These are phyloP conservation scores for Fregetta grallaria DNA, from an alignment of 2,113 vertebrate species.

Conservation along the genomic window DNA sequence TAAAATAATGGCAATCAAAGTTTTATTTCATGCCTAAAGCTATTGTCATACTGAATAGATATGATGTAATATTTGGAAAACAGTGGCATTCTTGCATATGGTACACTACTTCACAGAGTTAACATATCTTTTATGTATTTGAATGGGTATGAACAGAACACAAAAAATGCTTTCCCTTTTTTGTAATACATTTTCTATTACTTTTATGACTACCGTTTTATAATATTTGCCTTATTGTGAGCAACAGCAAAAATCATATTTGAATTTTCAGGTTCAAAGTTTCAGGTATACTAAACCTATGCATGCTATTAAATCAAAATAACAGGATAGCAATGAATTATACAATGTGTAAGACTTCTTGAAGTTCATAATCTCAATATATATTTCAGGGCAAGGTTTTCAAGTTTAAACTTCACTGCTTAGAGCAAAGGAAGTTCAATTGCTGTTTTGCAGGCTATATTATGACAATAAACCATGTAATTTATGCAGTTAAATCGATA, in stretches of 20 bases:
- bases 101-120: not conserved
- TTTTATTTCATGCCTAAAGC: not conserved
- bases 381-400: not conserved
- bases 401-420: not conserved
- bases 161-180: not conserved
- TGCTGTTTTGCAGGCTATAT: not conserved
- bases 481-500: not conserved
- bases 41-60: not conserved
- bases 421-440: not conserved
- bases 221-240: not conserved
- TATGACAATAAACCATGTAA: not conserved
- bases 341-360: not conserved
- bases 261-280: not conserved
- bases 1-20: not conserved
- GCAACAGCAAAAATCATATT: not conserved
- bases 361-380: not conserved
- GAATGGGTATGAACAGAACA: not conserved
- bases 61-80: not conserved
- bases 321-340: not conserved
- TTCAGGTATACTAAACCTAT: not conserved
- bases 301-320: not conserved
- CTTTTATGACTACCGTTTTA: not conserved
- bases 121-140: not conserved
- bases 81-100: not conserved
- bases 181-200: not conserved